Evolutionary conservation across 2,797 vertebrate genomes (phyloP), one percentile per base, ranked within the genome.

Genomic region (Telmatherina bonti): DNA sequence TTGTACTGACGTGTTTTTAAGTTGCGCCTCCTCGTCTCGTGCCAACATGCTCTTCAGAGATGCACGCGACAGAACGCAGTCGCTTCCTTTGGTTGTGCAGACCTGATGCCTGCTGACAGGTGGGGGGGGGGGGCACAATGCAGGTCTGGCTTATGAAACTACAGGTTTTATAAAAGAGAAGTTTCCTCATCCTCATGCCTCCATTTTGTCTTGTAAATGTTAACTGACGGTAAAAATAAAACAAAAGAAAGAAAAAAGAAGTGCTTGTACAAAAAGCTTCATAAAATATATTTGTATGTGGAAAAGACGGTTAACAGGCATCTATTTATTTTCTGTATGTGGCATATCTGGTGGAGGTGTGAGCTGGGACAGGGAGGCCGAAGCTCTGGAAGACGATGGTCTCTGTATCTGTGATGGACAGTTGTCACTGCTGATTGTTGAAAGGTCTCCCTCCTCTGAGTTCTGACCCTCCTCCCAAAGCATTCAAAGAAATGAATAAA

Each of bases 281-380:
- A 91, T 91, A 92, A 93, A 94, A 92, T 93, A 92, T 96, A 95
- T 96, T 96, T 97, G 94, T 96, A 95, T 96, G 95, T 96, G 93
- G 94, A 96, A 94, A 62, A 82, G 91, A 93, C 85, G 92, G 92
- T 91, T 94, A 93, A 92, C 81, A 93, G 92, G 87, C 91, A 95
- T 95, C 94, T 96, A 97, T 96, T 97, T 97, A 96, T 97, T 97
- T 94, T 94, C 88, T 94, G 76, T 92, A 92, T 89, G 79, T 92
- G 90, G 86, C 89, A 81, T 93, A 91, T 90, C 85, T 89, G 79
- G 88, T 85, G 76, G 79, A 77, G 86, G 84, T 74, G 81, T 72
- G 86, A 79, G 78, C 70, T 62, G 72, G 47, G 76, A 54, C 55
- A 47, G 60, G 41, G 38, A 70, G 73, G 63, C n/a, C 47, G 35